Evolutionary conservation across 2,888 invertebrate genomes (phyloP), one percentile per base, ranked within the genome.

Genomic region (Pegoplata infirma): DNA sequence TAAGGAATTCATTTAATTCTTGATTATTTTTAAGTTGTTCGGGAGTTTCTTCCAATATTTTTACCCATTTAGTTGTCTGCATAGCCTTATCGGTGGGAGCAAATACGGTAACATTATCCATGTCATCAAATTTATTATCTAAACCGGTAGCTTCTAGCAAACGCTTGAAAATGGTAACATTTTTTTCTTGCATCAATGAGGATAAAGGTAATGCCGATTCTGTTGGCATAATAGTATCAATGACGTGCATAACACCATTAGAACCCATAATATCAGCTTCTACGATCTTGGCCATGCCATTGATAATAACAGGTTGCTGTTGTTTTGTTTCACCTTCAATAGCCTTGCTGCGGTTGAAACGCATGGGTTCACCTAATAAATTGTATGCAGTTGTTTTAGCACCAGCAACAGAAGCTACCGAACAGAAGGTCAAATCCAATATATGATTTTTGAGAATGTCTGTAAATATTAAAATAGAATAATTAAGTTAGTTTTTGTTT

Each of bases 211-310:
- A 77, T 0, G 89, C 89, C 19, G 92, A 91, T 79, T 93, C 91
- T 0, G 94, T 94, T 64, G 93, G 91, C 51, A 94, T 85, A 23
- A 94, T 91, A 3, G 91, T 91, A 83, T 94, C 93, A 80, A 94
- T 91, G 25, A 93, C 90, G 86, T 94, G 94, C 25, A 95, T 85
- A 2, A 94, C 93, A n/a, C 94, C 95, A 87, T 95, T 94, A 1
- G 92, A 93, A 10, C 92, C 94, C 88, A 94, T 91, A 28, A 92
- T 89, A 85, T 94, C 94, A 3, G 90, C 87, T 69, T 91, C 91
- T 6, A 91, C 86, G 23, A 94, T 90, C 84, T 92, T 91, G 0
- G 92, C 92, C 56, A 91, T 90, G 14, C 92, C 91, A 82, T 92
- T 92, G 23, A 93, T 91, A 44, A 91, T 88, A 23, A 87, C 84